Evolutionary conservation across 2,113 vertebrate species (phyloP), one percentile per base, ranked within the genome.

Genomic region (Aphyosemion australe): DNA sequence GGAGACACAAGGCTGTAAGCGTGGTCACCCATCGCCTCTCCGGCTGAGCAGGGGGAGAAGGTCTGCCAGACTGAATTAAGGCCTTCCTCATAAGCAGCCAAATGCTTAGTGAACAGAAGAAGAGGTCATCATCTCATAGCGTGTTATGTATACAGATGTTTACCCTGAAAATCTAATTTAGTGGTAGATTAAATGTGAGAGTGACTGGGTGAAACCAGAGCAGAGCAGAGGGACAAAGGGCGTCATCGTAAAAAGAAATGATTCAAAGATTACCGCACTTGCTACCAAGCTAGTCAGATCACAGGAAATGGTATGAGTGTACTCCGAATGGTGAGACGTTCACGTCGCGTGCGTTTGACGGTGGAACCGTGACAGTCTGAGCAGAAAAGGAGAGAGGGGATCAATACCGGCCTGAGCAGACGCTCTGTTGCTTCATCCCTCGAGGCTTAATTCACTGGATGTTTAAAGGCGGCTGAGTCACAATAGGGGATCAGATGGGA

Each of bases 401-500:
- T 91, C 89, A 58, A 91, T 91, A 88, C 34, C 0, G 13, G 69
- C 61, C 84, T 84, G 85, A 87, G 78, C 77, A 69, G 49, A 67
- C 12, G 61, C 75, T 79, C 82, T 80, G 82, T 78, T 80, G 79
- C 84, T 85, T 82, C 84, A 83, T 88, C 87, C 85, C 82, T 31
- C 11, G 78, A 79, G 87, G 85, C 83, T 87, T 85, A 79, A 88
- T 84, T 88, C 87, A 74, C 80, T 72, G 70, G 71, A 76, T 72
- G 83, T 73, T 81, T 84, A 86, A 83, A 85, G 82, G 82, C 69
- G 78, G 49, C 53, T 12, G 62, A 80, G 84, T 87, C 85, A 89
- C 88, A 89, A 87, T 82, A 82, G 78, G 57, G 87, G 87, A 89
- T 87, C 80, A 87, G 84, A 85, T 57, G 61, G 82, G 87, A 89